Conservation (phyloP, 2,888 invertebrate species). For the Andrena haemorrhoa region DNA sequence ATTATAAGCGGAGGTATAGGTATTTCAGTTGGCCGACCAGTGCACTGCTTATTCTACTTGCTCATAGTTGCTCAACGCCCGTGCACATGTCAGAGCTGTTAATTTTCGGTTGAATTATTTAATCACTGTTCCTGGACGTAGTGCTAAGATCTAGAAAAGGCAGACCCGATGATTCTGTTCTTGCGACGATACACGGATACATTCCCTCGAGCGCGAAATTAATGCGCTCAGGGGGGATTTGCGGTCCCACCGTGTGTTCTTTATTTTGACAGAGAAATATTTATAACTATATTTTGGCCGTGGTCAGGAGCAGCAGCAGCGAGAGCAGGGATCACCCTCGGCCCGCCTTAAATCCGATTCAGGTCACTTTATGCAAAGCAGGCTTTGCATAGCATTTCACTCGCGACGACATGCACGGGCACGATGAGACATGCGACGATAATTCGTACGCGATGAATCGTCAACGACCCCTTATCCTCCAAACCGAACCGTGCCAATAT, state of each 20-base stretch:
- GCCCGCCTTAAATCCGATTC: slow-evolving; percentile 76
- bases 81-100: too few species aligned
- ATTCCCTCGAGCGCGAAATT: slow-evolving; percentile 56
- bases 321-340: slow-evolving; percentile 25
- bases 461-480: slow-evolving; percentile 5
- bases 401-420: slow-evolving; percentile 32
- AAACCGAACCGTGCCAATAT: neutral
- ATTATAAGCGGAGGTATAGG: too few species aligned
- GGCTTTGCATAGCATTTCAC: slow-evolving; percentile 71
- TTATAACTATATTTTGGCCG: slow-evolving; percentile 68
- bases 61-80: too few species aligned
- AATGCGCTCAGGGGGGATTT: slow-evolving; percentile 70
- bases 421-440: slow-evolving; percentile 23
- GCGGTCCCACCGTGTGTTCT: slow-evolving; percentile 63
- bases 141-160: neutral
- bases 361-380: slow-evolving; percentile 78
- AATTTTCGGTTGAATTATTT: too few species aligned
- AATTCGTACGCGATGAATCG: slow-evolving; percentile 32
- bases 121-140: too few species aligned
- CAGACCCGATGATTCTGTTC: neutral
- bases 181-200: neutral
- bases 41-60: too few species aligned
- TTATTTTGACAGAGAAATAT: slow-evolving; percentile 78
- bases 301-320: slow-evolving; percentile 20
- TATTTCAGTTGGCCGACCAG: too few species aligned